phyloP scores from a whole-genome alignment of 2,797 vertebrate genomes.

The Pelodytes ibericus region DNA sequence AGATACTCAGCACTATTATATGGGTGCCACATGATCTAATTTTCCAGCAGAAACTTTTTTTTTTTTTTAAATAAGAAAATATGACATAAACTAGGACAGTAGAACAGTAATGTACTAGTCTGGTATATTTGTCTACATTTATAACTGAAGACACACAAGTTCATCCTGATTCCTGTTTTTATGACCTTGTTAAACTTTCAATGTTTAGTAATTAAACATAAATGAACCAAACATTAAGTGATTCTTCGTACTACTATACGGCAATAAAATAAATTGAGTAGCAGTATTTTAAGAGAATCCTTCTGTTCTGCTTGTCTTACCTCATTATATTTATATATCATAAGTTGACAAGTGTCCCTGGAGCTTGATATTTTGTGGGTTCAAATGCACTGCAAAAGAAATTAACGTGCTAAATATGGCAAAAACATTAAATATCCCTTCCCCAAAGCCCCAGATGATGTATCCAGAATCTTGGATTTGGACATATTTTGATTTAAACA shows the following conservation, averaged over 20 bases:
- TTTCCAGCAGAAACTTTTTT: no score
- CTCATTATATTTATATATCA: conserved; percentile 49
- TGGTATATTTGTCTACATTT: not conserved
- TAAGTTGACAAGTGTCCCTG: conserved; percentile 54
- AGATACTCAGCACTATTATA: no score
- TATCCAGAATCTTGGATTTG: conserved; percentile 75
- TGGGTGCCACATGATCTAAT: no score
- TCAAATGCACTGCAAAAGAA: conserved; percentile 68
- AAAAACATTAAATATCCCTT: conserved; percentile 79
- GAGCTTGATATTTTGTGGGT: conserved; percentile 63
- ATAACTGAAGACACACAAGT: not conserved
- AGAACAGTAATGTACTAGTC: not conserved
- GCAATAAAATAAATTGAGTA: conserved; percentile 44
- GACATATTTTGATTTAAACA: conserved; percentile 54
- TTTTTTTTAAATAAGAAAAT: no score
- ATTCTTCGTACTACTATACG: conserved; percentile 13
- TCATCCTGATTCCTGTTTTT: not conserved
- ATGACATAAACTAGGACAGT: no score
- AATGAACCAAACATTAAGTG: conserved; percentile 15
- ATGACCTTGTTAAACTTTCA: not conserved
- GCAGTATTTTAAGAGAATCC: conserved; percentile 41
- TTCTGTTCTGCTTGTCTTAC: conserved; percentile 45
- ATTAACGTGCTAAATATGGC: conserved; percentile 77
- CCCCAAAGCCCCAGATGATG: conserved; percentile 70
- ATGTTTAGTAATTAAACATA: not conserved